Conservation (phyloP, 1,140 invertebrate species). For the Bombus huntii region DNA sequence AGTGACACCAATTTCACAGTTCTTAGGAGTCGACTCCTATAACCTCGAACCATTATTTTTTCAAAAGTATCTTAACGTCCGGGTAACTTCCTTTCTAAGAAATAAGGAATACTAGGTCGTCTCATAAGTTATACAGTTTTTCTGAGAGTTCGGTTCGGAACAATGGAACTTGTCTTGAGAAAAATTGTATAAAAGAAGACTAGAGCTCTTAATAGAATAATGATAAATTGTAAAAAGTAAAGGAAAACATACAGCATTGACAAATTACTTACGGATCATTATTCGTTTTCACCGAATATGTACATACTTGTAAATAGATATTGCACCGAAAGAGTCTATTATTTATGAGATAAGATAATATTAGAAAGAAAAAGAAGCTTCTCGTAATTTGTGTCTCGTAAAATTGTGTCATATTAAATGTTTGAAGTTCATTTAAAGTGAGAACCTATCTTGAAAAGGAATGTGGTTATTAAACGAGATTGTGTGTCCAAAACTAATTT, state of each 20-base stretch:
- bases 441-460: background rate
- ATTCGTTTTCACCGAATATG: no score
- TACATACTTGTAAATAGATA: no score
- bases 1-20: slow-evolving; percentile 1
- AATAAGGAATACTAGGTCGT: background rate
- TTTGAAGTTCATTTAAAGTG: no score
- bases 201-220: background rate
- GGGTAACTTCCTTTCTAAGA: background rate
- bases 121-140: background rate
- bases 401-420: no score
- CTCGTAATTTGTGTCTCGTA: no score
- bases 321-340: no score
- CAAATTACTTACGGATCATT: background rate
- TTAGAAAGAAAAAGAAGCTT: no score
- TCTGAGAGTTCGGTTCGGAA: background rate
- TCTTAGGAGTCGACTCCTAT: background rate
- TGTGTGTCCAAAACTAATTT: background rate
- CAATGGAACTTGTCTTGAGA: background rate
- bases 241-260: background rate
- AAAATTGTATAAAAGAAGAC: background rate
- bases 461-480: background rate
- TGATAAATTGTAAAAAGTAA: background rate
- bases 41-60: background rate
- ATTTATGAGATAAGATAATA: no score
- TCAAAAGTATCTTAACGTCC: background rate